phyloP scores from a whole-genome alignment of 2,797 vertebrate genomes.

The Alfaro cultratus region DNA sequence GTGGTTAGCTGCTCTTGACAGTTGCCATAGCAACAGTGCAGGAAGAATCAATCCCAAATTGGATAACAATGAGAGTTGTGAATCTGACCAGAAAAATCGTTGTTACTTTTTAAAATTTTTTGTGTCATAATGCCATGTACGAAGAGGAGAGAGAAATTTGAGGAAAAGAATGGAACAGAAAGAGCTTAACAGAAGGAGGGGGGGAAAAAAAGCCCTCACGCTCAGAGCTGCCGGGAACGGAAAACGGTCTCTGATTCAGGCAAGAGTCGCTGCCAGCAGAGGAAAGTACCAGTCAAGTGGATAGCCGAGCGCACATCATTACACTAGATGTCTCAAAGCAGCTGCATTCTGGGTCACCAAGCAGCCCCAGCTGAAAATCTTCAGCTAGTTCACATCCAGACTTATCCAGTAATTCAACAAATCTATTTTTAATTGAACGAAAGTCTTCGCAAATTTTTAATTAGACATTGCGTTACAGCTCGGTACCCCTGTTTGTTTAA shows the following conservation, averaged over 20 bases:
- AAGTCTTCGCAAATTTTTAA: conserved; percentile 29
- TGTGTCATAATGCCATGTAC: conserved; percentile 11
- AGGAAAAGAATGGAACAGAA: conserved; percentile 28
- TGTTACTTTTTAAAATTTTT: conserved; percentile 33
- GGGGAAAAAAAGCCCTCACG: conserved; percentile 51
- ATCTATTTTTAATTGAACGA: conserved; percentile 33
- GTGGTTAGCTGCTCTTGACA: conserved; percentile 54
- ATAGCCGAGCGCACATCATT: conserved; percentile 53
- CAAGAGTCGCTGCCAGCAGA: conserved; percentile 61
- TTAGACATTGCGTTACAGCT: conserved; percentile 5
- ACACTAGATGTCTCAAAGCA: conserved; percentile 35
- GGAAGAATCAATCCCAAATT: conserved; percentile 61
- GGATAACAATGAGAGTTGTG: conserved; percentile 55
- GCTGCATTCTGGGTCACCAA: conserved; percentile 39
- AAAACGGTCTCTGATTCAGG: conserved; percentile 61
- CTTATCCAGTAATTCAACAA: conserved; percentile 17
- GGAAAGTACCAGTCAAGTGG: conserved; percentile 53
- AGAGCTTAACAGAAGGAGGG: conserved; percentile 29
- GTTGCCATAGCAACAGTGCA: conserved; percentile 69
- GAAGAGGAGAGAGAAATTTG: conserved; percentile 12
- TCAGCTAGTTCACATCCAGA: conserved; percentile 25
- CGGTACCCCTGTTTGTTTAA: not conserved
- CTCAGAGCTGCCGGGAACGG: conserved; percentile 59
- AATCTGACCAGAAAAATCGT: conserved; percentile 54
- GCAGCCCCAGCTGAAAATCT: conserved; percentile 16